Percentiles rank a stretch among this genome's conserved stretches.
These are phyloP conservation scores for Poecilia picta DNA, from an alignment of 2,797 vertebrate genomes.

Conservation along the genomic window DNA sequence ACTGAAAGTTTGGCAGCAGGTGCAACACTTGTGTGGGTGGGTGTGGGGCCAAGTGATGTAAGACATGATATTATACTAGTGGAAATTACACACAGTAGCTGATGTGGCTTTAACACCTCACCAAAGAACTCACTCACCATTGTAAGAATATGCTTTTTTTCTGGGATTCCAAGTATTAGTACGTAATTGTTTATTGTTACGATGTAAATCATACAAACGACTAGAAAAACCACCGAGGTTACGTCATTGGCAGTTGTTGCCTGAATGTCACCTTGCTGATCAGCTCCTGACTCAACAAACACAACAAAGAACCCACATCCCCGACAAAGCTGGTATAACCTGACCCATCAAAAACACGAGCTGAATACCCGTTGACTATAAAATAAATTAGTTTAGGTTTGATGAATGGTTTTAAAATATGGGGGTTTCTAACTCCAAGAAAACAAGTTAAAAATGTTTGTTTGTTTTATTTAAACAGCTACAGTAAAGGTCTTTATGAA, in stretches of 20 bases:
- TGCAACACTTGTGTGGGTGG: not conserved
- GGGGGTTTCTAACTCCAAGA: not conserved
- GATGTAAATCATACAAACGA: not conserved
- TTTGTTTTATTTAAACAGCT: not conserved
- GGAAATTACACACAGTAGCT: not conserved
- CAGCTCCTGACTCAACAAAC: not conserved
- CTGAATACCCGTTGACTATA: not conserved
- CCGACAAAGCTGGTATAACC: not conserved
- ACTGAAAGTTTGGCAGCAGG: not conserved
- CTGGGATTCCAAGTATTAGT: not conserved
- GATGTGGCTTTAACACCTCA: not conserved
- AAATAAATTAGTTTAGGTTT: not conserved
- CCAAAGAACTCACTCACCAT: not conserved
- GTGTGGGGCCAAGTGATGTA: not conserved
- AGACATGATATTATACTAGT: not conserved
- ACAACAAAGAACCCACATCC: not conserved
- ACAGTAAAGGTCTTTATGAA: not conserved
- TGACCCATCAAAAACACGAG: not conserved
- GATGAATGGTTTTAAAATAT: not conserved
- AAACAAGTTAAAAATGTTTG: not conserved
- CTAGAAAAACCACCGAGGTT: not conserved
- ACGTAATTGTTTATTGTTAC: not conserved
- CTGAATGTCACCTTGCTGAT: not conserved
- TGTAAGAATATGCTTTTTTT: not conserved
- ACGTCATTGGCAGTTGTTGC: not conserved